Conservation (phyloP, 2,888 invertebrate genomes). For the Epinotia demarniana region DNA sequence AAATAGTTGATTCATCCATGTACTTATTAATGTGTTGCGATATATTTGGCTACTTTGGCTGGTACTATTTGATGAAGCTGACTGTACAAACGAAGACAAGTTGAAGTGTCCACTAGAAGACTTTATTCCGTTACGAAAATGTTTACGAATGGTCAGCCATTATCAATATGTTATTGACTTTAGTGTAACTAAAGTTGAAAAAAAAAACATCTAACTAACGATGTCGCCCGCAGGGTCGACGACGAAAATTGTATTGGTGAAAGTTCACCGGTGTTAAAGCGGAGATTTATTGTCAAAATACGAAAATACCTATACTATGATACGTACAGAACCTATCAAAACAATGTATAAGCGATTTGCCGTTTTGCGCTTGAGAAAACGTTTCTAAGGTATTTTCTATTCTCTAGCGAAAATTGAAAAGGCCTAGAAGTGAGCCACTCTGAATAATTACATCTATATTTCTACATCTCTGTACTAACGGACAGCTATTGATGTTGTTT, state of each 20-base stretch:
- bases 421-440: neutral
- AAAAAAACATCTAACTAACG: neutral
- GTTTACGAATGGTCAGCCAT: neutral
- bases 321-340: neutral
- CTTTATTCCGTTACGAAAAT: too few species aligned
- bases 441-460: constrained; percentile 42
- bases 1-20: too few species aligned
- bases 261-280: neutral
- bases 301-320: neutral
- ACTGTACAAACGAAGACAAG: too few species aligned
- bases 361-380: constrained; percentile 28
- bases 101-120: too few species aligned
- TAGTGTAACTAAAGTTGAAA: neutral
- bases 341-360: constrained; percentile 48
- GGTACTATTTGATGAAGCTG: too few species aligned
- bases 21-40: neutral
- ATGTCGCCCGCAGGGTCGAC: neutral
- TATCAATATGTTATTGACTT: neutral
- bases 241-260: neutral
- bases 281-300: neutral
- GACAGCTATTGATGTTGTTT: constrained; percentile 13
- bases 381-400: neutral
- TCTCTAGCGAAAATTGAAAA: neutral
- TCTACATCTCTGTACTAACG: constrained; percentile 46
- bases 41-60: neutral